Base-by-base conservation (phyloP, 1,140 invertebrate genomes). In the Lepidurus arcticus region DNA sequence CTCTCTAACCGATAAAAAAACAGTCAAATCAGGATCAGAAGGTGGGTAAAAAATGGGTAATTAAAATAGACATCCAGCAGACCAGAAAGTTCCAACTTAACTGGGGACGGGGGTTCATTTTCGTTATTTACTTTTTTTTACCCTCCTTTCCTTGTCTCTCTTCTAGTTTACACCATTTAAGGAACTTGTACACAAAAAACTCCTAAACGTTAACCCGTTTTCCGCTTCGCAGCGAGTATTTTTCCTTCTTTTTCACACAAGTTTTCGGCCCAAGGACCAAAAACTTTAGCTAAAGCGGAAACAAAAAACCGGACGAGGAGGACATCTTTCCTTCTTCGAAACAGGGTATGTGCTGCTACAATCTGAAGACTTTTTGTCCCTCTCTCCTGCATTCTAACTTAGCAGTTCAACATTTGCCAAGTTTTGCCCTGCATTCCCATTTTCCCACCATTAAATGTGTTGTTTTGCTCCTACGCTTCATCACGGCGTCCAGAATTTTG, bases 151-250 rank as follows among this genome's bases (percentile, higher is more conserved):
- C 16, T 47, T 65, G 16, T 13, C 53, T 65, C 53, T 65, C 53
- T 65, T 13, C 16, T 21, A 65, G 16, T 65, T 65, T 65, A 65
- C 53, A 65, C 53, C 53, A 21, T 65, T 21, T 65, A 65, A 65
- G 53, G 53, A 65, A 65, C 53, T 65, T 65, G 21, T 65, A 65
- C 53, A 21, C 53, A 65, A 65, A 65, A 65, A 65, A n/a, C 16
- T 65, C 53, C 21, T 65, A 65, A 10, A 65, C 53, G 21, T 11
- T 16, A 65, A 65, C 53, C 53, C 53, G 53, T 65, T 65, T 65
- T 65, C 16, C 16, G 53, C 53, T 65, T n/a, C 9, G 21, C 13
- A 65, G 45, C 45, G 8, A 47, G 34, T 34, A 5, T 47, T 47
- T 13, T 65, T 65, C 47, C 21, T 65, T n/a, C 47, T 9, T 11